These are phyloP conservation scores for Eilema caniola DNA, from an alignment of 2,888 invertebrate genomes.

Conservation along the genomic window DNA sequence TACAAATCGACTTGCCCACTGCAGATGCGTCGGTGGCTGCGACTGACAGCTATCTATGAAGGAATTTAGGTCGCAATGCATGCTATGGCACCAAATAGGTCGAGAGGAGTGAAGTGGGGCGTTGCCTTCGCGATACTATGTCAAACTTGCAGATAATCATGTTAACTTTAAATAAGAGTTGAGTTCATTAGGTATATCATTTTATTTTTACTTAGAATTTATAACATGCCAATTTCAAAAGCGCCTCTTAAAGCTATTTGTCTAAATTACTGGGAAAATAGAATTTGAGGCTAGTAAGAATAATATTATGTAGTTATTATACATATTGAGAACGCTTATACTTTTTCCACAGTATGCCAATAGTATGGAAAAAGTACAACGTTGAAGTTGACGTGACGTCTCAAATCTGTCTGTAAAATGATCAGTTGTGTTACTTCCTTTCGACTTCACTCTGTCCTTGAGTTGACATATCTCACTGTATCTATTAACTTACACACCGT, in stretches of 20 bases:
- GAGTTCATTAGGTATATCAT: slow-evolving; percentile 33
- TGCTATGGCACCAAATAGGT: slow-evolving; percentile 58
- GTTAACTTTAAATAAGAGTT: slow-evolving; percentile 43
- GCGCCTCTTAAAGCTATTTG: too few species aligned
- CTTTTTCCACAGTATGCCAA: too few species aligned
- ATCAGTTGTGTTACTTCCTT: background rate
- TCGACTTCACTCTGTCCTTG: background rate
- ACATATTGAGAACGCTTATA: too few species aligned
- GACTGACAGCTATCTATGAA: slow-evolving; percentile 62
- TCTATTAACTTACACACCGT: background rate
- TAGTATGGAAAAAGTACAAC: too few species aligned
- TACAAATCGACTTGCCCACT: slow-evolving; percentile 61
- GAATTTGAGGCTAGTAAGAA: too few species aligned
- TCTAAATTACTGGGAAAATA: too few species aligned
- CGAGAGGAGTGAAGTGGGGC: slow-evolving; percentile 50
- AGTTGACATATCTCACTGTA: background rate
- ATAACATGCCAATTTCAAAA: background rate
- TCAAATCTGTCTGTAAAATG: background rate
- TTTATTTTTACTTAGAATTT: slow-evolving; percentile 21
- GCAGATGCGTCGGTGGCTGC: slow-evolving; percentile 62
- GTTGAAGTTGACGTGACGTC: background rate
- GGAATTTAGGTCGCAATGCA: slow-evolving; percentile 68
- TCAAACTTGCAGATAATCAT: slow-evolving; percentile 45
- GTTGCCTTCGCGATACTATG: slow-evolving; percentile 45
- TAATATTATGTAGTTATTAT: too few species aligned